Percentiles rank a stretch among this genome's conserved stretches.
These are phyloP conservation scores for Rattus rattus DNA, from an alignment of 2,113 vertebrate species.

Conservation along the genomic window DNA sequence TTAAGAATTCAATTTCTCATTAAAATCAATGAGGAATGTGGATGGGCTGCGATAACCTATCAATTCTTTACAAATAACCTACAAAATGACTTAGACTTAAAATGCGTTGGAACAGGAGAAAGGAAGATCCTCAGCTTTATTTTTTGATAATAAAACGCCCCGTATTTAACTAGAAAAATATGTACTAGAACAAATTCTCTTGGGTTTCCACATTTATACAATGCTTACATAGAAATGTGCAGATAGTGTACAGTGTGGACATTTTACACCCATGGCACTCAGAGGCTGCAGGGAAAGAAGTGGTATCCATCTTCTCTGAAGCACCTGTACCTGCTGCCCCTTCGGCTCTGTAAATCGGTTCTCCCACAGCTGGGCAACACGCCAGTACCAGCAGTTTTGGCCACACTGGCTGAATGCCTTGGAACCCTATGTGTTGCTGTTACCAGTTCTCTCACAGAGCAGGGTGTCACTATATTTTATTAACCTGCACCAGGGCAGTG, in stretches of 20 bases:
- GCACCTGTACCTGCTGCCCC: neutral
- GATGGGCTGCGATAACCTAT: neutral
- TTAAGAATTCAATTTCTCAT: conserved; percentile 42
- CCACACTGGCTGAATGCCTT: neutral
- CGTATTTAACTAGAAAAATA: conserved; percentile 61
- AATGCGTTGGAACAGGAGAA: conserved; percentile 1
- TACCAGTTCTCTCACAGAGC: conserved; percentile 27
- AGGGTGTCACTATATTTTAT: conserved; percentile 36
- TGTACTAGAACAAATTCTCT: conserved; percentile 54
- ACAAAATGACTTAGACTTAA: conserved; percentile 11
- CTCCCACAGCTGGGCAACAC: neutral
- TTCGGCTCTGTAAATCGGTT: neutral
- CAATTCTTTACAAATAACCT: neutral
- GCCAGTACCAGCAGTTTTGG: neutral
- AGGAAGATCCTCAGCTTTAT: conserved; percentile 24
- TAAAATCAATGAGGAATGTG: conserved; percentile 38
- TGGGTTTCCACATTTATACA: neutral
- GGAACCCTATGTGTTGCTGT: neutral
- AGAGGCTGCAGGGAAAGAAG: neutral
- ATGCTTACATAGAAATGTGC: conserved; percentile 39
- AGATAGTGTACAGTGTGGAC: neutral
- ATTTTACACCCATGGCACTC: conserved; percentile 20
- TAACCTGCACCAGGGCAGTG: conserved; percentile 58
- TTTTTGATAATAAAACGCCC: conserved; percentile 54
- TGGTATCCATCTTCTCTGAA: neutral